Evolutionary conservation across 1,140 invertebrate genomes (phyloP).

Genomic region (Drosophila elegans): DNA sequence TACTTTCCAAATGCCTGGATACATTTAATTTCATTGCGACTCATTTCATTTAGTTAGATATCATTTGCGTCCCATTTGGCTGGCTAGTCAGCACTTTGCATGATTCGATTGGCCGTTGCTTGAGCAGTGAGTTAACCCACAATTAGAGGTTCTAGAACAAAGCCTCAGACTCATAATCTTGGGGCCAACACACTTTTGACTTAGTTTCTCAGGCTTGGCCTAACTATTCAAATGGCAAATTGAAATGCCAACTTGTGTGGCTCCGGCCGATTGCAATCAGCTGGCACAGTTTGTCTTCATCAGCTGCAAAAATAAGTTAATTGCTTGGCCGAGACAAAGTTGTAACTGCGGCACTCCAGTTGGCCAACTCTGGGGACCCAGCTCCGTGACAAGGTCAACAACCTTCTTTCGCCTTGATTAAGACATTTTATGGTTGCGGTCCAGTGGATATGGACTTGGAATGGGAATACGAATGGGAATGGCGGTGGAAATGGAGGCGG

Average conservation of each 20-base stretch:
- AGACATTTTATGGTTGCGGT: slow-evolving; percentile 58
- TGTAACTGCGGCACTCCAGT: slow-evolving; percentile 38
- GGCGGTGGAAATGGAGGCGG: slow-evolving; percentile 10
- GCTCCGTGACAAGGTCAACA: slow-evolving; percentile 67
- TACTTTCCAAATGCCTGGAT: slow-evolving; percentile 66
- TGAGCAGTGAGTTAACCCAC: slow-evolving; percentile 23
- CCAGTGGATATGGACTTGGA: slow-evolving; percentile 16
- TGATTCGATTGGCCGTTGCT: slow-evolving; percentile 41
- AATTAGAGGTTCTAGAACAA: slow-evolving; percentile 50
- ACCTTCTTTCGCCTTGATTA: slow-evolving; percentile 61
- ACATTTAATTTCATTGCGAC: slow-evolving; percentile 69
- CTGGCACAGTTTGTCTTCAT: slow-evolving; percentile 74
- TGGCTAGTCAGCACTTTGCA: slow-evolving; percentile 61
- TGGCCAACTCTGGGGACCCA: slow-evolving; percentile 23
- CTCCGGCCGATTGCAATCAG: slow-evolving; percentile 69
- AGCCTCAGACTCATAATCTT: slow-evolving; percentile 2
- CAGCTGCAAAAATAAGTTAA: slow-evolving; percentile 77
- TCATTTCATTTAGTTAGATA: slow-evolving; percentile 49
- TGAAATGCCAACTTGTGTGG: slow-evolving; percentile 66
- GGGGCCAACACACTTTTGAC: slow-evolving; percentile 2
- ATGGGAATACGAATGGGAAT: slow-evolving; percentile 13
- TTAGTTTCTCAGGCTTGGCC: slow-evolving; percentile 18
- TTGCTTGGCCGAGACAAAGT: slow-evolving; percentile 55
- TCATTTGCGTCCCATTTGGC: slow-evolving; percentile 55
- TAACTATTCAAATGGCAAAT: slow-evolving; percentile 38